phyloP scores from a whole-genome alignment of 53 echinoderm and acorn worm species.

The Holothuria leucospilota region DNA sequence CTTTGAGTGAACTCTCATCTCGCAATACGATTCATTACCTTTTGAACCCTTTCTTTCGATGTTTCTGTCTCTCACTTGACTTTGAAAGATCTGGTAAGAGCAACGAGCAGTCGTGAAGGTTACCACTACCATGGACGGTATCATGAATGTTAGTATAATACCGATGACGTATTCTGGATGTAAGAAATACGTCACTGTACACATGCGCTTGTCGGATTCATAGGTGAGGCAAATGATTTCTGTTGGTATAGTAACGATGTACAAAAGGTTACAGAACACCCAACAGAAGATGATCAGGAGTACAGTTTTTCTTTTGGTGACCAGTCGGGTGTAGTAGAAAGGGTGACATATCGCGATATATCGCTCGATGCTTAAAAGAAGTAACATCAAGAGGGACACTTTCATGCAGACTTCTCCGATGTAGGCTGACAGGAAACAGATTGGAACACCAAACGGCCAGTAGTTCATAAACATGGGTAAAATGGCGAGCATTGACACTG shows the following conservation, averaged over 20 bases:
- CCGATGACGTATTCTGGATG: constrained; percentile 53
- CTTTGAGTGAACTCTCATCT: constrained; percentile 29
- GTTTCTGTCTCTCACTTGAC: background rate
- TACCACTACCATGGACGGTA: constrained; percentile 51
- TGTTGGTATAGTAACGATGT: constrained; percentile 28
- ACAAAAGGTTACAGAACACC: constrained; percentile 45
- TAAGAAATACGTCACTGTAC: constrained; percentile 57
- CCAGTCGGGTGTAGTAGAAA: constrained; percentile 48
- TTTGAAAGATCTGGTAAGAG: constrained; percentile 38
- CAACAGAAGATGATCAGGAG: constrained; percentile 26
- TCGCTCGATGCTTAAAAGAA: constrained; percentile 58
- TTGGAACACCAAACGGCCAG: constrained; percentile 53
- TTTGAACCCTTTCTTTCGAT: background rate
- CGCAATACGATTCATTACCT: background rate
- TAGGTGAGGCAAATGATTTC: constrained; percentile 40
- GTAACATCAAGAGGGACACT: constrained; percentile 61
- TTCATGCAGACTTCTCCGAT: constrained; percentile 47
- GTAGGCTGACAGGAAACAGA: constrained; percentile 48
- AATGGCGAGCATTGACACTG: constrained; percentile 37
- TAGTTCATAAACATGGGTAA: constrained; percentile 37
- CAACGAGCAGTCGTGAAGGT: constrained; percentile 49
- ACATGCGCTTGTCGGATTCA: constrained; percentile 43
- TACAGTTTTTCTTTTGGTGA: constrained; percentile 35
- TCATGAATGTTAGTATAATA: constrained; percentile 37
- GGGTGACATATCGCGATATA: constrained; percentile 65